Evolutionary conservation across 2,797 vertebrate genomes (phyloP).

Genomic region (Poeciliopsis infans): DNA sequence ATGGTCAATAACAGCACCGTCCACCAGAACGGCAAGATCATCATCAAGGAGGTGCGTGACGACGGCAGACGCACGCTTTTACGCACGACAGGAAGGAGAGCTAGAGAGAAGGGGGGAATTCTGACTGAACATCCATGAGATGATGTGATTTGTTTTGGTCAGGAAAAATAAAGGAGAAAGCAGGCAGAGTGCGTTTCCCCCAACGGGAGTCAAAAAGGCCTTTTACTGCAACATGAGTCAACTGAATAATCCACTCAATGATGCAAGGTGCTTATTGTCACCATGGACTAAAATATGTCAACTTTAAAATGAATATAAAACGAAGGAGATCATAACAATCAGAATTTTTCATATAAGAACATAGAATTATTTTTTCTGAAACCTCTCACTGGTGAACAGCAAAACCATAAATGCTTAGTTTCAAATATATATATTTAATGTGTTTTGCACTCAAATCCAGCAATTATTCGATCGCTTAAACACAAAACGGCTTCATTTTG

Average conservation of each 20-base stretch:
- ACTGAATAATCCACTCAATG: background rate
- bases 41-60: slow-evolving; percentile 93
- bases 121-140: background rate
- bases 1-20: slow-evolving; percentile 99
- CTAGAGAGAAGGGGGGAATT: too few species aligned
- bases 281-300: background rate
- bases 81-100: background rate
- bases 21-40: slow-evolving; percentile 92
- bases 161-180: background rate
- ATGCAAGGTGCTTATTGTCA: background rate
- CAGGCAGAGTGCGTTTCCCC: background rate
- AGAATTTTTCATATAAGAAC: too few species aligned
- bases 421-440: background rate
- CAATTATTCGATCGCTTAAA: background rate
- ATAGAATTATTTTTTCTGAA: background rate
- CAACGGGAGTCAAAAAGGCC: background rate
- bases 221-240: background rate
- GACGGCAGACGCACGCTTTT: background rate
- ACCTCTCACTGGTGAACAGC: background rate
- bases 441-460: background rate
- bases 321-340: background rate
- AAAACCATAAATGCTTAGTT: background rate
- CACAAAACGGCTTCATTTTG: background rate
- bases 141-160: background rate
- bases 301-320: background rate